Evolutionary conservation across 2,888 invertebrate genomes (phyloP).

Genomic region (Ypsolopha scabrella): DNA sequence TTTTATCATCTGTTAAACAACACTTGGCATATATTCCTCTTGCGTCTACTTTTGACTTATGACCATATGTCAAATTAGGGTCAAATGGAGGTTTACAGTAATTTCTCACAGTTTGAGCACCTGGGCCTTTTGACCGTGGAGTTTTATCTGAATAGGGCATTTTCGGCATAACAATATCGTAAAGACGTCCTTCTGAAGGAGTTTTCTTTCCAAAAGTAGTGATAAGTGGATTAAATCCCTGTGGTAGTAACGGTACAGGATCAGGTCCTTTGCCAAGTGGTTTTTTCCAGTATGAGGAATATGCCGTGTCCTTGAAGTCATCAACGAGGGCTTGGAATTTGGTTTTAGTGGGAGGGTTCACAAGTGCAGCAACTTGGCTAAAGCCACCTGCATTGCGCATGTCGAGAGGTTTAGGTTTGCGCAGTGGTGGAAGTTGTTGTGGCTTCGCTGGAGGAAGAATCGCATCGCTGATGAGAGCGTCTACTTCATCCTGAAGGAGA

Average conservation of each 20-base stretch:
- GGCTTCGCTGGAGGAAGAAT: slow-evolving; percentile 35
- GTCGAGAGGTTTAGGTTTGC: slow-evolving; percentile 33
- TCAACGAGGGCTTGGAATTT: slow-evolving; percentile 44
- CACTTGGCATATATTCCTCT: slow-evolving; percentile 56
- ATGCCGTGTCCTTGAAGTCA: slow-evolving; percentile 44
- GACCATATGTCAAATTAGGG: slow-evolving; percentile 51
- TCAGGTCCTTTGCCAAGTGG: slow-evolving; percentile 33
- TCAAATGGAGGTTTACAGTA: slow-evolving; percentile 52
- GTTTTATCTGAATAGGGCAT: slow-evolving; percentile 36
- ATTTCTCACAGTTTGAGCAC: slow-evolving; percentile 31
- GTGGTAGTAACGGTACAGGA: slow-evolving; percentile 46
- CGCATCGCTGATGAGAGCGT: slow-evolving; percentile 43
- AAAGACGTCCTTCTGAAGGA: slow-evolving; percentile 28
- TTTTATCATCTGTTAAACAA: slow-evolving; percentile 48
- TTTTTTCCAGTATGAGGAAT: slow-evolving; percentile 48
- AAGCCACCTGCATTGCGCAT: slow-evolving; percentile 32
- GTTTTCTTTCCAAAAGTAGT: slow-evolving; percentile 47
- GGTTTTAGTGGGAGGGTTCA: slow-evolving; percentile 39
- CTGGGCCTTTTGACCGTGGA: slow-evolving; percentile 24
- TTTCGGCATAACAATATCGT: slow-evolving; percentile 52
- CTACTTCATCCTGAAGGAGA: slow-evolving; percentile 44
- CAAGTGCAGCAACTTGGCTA: slow-evolving; percentile 24
- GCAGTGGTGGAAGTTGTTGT: slow-evolving; percentile 31
- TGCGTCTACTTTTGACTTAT: slow-evolving; percentile 46
- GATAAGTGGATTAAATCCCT: slow-evolving; percentile 31